A percentile compares a stretch with the other conserved stretches of the same genome.
Conservation (phyloP, 53 echinoderm and acorn worm species). For the Holothuria leucospilota region DNA sequence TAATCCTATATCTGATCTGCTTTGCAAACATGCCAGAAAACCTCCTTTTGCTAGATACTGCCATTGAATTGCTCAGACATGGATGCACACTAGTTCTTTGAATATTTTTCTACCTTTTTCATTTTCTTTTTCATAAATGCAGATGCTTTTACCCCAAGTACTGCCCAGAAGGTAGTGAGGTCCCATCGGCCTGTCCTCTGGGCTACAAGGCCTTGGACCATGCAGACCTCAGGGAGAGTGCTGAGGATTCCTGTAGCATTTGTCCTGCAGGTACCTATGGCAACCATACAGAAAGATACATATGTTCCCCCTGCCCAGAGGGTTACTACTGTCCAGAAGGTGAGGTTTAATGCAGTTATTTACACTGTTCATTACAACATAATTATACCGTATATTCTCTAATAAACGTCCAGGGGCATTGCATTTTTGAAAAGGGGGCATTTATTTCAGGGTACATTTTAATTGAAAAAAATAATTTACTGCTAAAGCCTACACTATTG, state of each 20-base stretch:
- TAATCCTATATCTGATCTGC: too few species aligned
- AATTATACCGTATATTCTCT: too few species aligned
- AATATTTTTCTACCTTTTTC: not conserved
- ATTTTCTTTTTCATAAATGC: not conserved
- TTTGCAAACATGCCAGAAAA: too few species aligned
- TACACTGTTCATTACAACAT: too few species aligned
- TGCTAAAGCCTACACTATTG: too few species aligned
- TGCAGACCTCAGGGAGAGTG: slow-evolving; percentile 52
- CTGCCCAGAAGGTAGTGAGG: slow-evolving; percentile 92
- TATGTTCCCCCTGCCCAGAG: slow-evolving; percentile 78
- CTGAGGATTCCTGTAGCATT: slow-evolving; percentile 70
- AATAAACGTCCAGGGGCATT: too few species aligned
- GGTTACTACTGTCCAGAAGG: slow-evolving; percentile 99
- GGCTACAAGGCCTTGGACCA: slow-evolving; percentile 87
- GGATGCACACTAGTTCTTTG: too few species aligned
- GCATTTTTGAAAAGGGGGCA: too few species aligned
- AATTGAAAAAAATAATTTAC: too few species aligned
- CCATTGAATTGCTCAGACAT: too few species aligned
- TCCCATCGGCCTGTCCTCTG: slow-evolving; percentile 85
- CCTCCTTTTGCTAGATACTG: too few species aligned
- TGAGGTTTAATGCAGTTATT: slow-evolving; percentile 15
- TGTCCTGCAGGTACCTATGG: slow-evolving; percentile 96
- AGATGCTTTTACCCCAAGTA: slow-evolving; percentile 96
- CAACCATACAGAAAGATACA: slow-evolving; percentile 90
- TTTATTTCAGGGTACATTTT: too few species aligned